These are phyloP conservation scores for Buathra laborator DNA, from an alignment of 2,888 invertebrate genomes.

Conservation along the genomic window DNA sequence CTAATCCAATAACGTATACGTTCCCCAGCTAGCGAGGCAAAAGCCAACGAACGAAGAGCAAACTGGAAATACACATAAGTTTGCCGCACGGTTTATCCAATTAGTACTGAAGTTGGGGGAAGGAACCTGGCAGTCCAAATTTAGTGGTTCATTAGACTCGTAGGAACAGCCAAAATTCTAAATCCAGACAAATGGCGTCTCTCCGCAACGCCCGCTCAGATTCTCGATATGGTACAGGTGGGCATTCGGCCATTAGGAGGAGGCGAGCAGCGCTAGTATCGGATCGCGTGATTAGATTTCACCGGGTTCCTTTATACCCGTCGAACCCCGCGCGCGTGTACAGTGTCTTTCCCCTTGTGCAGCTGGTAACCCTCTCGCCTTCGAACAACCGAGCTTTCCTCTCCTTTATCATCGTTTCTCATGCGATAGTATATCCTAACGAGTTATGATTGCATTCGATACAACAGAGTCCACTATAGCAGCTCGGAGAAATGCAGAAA, in stretches of 20 bases:
- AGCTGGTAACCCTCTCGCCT: constrained; percentile 24
- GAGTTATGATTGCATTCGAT: neutral
- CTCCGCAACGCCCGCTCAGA: constrained; percentile 30
- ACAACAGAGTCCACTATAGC: neutral
- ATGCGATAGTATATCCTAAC: constrained; percentile 49
- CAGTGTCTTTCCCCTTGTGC: constrained; percentile 34
- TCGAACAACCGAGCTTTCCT: constrained; percentile 32
- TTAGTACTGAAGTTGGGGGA: constrained; percentile 39
- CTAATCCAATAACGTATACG: constrained; percentile 48
- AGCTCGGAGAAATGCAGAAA: neutral
- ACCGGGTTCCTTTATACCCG: constrained; percentile 30
- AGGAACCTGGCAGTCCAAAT: constrained; percentile 50
- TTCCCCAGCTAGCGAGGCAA: constrained; percentile 59
- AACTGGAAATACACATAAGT: constrained; percentile 38
- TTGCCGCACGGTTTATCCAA: constrained; percentile 64
- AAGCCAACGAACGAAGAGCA: constrained; percentile 26
- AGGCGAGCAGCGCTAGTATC: constrained; percentile 27
- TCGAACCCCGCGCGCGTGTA: constrained; percentile 9
- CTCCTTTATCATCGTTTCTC: constrained; percentile 58
- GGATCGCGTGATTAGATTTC: constrained; percentile 60
- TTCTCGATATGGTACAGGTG: constrained; percentile 48
- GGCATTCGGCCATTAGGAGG: constrained; percentile 42
- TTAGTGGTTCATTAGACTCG: constrained; percentile 68
- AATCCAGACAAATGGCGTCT: constrained; percentile 62
- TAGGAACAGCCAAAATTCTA: constrained; percentile 63